Evolutionary conservation across 2,797 vertebrate species (phyloP), one percentile per base, ranked within the genome.

Genomic region (Ibycter americanus): DNA sequence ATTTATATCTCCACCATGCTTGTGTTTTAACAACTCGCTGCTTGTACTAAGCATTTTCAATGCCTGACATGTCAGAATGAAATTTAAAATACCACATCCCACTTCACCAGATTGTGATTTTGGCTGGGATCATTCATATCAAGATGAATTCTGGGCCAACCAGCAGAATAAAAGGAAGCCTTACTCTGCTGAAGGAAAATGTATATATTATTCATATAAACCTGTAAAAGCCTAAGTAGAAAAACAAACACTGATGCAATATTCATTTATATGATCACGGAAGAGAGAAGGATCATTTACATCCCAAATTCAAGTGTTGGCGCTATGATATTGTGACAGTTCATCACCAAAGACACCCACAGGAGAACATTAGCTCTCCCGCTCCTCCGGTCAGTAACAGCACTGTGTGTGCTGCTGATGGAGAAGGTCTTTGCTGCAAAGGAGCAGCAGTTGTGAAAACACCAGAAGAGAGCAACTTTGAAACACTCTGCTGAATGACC

Each of bases 291-390:
- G 51, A 76, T 36, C 6, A 44, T 68, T 93, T 87, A 29, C 19
- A 32, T 51, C 25, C 0, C 4, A n/a, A 52, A 36, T 44, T 55
- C n/a, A 59, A 13, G 49, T 0, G 0, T 6, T 0, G 2, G 58
- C 1, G 3, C 19, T 11, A 7, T 34, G 82, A 47, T 65, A 32
- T 34, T 82, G 63, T 3, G 40, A 38, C 51, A 46, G 47, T 29
- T 73, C 58, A 46, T 56, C 40, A 18, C 15, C 1, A 1, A 88
- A 89, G 58, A 70, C n/a, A 46, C 5, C 20, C 58, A 61, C 2
- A 2, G 34, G 18, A 70, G 21, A 87, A n/a, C 22, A 42, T 40
- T 7, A 55, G 23, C 14, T 63, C 44, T 52, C 49, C 40, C 15
- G 6, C 73, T 73, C 80, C 26, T 8, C 58, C 1, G 44, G 68